phyloP scores from a whole-genome alignment of 2,797 vertebrate species.

The Myripristis jacobus region DNA sequence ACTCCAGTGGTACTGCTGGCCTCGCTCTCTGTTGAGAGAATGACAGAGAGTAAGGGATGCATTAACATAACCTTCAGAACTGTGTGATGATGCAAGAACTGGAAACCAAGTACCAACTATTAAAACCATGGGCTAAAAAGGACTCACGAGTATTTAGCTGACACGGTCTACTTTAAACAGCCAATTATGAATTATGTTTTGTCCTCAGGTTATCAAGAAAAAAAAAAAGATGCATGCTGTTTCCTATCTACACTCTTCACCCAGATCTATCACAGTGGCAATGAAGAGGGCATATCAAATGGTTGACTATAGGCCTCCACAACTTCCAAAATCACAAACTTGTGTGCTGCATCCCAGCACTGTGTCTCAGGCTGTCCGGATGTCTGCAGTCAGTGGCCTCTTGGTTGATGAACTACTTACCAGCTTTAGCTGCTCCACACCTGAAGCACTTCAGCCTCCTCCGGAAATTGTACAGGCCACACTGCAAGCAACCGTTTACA shows the following conservation, averaged over 20 bases:
- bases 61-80: slow-evolving; percentile 50
- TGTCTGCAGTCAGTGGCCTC: slow-evolving; percentile 79
- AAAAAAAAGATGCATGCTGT: slow-evolving; percentile 37
- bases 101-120: slow-evolving; percentile 5
- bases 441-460: slow-evolving; percentile 99
- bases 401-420: slow-evolving; percentile 86
- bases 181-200: slow-evolving; percentile 25
- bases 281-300: slow-evolving; percentile 22
- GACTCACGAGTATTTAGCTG: slow-evolving; percentile 2
- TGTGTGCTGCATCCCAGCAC: slow-evolving; percentile 54
- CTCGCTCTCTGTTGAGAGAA: slow-evolving; percentile 87
- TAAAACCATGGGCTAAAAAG: slow-evolving; percentile 10
- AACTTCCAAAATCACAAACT: slow-evolving; percentile 53
- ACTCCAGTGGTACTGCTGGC: slow-evolving; percentile 84
- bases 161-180: slow-evolving; percentile 12
- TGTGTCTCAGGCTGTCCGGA: slow-evolving; percentile 60
- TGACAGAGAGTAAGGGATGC: slow-evolving; percentile 55
- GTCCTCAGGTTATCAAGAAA: slow-evolving; percentile 5
- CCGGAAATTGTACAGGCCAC: slow-evolving; percentile 99
- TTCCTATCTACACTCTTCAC: slow-evolving; percentile 28
- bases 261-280: slow-evolving; percentile 32
- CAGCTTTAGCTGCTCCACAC: slow-evolving; percentile 97
- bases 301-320: slow-evolving; percentile 27
- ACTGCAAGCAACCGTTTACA: slow-evolving; percentile 91
- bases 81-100: slow-evolving; percentile 15